These are phyloP conservation scores for Aythya baeri DNA, from an alignment of 2,113 vertebrate genomes.

Conservation along the genomic window DNA sequence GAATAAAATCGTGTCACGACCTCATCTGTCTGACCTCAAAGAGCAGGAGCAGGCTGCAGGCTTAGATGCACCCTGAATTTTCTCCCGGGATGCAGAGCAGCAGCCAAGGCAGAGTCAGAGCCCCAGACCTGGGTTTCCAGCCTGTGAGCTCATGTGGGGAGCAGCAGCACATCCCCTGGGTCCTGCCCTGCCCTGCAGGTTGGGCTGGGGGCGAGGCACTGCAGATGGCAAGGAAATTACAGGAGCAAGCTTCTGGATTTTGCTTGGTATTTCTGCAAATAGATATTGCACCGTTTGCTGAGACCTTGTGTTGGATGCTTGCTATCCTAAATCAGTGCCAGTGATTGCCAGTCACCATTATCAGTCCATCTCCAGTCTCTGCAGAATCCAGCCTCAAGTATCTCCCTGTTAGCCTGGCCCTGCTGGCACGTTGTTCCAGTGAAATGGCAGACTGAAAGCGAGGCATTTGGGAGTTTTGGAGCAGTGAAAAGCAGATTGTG, in stretches of 20 bases:
- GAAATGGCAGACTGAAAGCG: not conserved
- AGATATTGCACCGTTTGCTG: too few species aligned
- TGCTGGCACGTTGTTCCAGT: not conserved
- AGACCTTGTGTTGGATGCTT: too few species aligned
- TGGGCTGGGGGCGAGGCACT: fast-evolving
- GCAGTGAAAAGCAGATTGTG: fast-evolving
- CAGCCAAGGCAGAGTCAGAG: not conserved
- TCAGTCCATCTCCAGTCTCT: not conserved
- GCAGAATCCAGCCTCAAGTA: too few species aligned
- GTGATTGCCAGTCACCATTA: not conserved
- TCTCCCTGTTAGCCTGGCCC: not conserved
- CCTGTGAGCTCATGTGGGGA: not conserved
- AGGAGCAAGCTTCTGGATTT: too few species aligned
- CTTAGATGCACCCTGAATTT: not conserved
- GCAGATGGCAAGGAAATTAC: fast-evolving
- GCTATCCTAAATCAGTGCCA: not conserved
- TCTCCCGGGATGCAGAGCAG: not conserved
- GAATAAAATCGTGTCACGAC: not conserved
- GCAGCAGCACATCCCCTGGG: fast-evolving
- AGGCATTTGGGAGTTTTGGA: fast-evolving
- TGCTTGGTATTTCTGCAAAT: not conserved
- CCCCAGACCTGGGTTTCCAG: fast-evolving
- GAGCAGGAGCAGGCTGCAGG: not conserved
- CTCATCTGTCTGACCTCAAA: not conserved
- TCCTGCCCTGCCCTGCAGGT: fast-evolving